phyloP scores from a whole-genome alignment of 2,797 vertebrate genomes.

The Notolabrus celidotus region DNA sequence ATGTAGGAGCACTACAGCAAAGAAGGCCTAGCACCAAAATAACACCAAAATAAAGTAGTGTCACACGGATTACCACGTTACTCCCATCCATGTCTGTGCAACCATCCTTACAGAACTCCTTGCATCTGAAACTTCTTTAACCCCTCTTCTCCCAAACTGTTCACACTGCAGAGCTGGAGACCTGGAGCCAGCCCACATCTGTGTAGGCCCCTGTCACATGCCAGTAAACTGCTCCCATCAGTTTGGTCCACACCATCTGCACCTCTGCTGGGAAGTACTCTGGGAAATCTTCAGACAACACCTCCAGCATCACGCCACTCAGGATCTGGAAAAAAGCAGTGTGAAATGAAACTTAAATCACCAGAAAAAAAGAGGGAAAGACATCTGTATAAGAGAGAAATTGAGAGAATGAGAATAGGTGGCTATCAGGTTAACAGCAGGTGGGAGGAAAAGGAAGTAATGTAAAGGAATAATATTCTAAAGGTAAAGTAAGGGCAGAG shows the following conservation, averaged over 20 bases:
- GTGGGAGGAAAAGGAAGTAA: conserved; percentile 3
- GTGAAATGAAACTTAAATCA: conserved; percentile 21
- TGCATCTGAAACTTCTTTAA: conserved; percentile 27
- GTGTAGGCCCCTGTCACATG: conserved; percentile 95
- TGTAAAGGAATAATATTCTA: conserved; percentile 17
- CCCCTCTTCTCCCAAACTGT: conserved; percentile 31
- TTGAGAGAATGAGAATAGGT: neutral
- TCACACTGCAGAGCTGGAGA: conserved; percentile 90
- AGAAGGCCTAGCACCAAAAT: conserved; percentile 62
- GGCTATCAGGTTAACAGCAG: conserved; percentile 7
- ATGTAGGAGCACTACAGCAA: conserved; percentile 37
- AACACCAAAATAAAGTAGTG: conserved; percentile 45
- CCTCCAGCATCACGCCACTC: conserved; percentile 92
- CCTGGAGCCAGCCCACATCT: conserved; percentile 96
- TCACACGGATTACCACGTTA: conserved; percentile 55
- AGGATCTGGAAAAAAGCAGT: conserved; percentile 86
- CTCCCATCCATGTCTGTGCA: conserved; percentile 59
- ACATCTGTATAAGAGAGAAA: neutral
- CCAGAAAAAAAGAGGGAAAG: neutral
- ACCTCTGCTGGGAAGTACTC: conserved; percentile 92
- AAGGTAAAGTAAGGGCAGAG: conserved; percentile 8
- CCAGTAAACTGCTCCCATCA: conserved; percentile 91
- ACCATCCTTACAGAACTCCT: conserved; percentile 31
- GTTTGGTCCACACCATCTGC: conserved; percentile 94
- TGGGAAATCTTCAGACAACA: conserved; percentile 92